Evolutionary conservation across 2,888 invertebrate genomes (phyloP), one percentile per base, ranked within the genome.

Genomic region (Drosophila fulvimacula): DNA sequence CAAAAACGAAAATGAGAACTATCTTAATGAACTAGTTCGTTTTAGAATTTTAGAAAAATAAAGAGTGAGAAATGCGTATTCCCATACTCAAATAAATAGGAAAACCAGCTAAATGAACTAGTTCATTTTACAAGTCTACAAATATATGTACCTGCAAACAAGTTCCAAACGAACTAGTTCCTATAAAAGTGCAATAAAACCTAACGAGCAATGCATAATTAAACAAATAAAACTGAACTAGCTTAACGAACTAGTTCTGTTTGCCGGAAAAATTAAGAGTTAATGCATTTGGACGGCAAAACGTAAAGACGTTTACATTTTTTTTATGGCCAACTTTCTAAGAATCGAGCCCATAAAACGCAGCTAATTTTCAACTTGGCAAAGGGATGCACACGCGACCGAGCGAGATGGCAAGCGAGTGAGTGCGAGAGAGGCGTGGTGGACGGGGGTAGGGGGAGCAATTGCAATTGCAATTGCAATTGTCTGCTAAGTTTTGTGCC

Each of bases 301-400:
- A 41, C 21, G 42, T 48, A 39, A 38, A 57, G 17, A 36, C 21
- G 72, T 52, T 46, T 44, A 51, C 5, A 24, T 41, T 56, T 44
- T 44, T 44, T 30, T 17, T 69, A 42, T 69, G 57, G 48, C 53
- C 60, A 74, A 73, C 41, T 75, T 75, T 60, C 46, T 38, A 32
- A 51, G 57, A 68, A 68, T 64, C 79, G 61, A 61, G 58, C 46
- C 57, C 79, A 78, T 59, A 61, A 75, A 78, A 67, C 69, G 69
- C 69, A 62, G 75, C 76, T 79, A 76, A 79, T 76, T 74, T 79
- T 42, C 55, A 53, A 74, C 64, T 75, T 75, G 74, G 60, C 76
- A 69, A 41, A 39, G 17, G 41, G 41, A 57, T 48, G 27, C 39
- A 53, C 52, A 48, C 38, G 34, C 56, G 42, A 30, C 21, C 1